These are phyloP conservation scores for Hyaena hyaena DNA, from an alignment of 2,113 vertebrate species.

Conservation along the genomic window DNA sequence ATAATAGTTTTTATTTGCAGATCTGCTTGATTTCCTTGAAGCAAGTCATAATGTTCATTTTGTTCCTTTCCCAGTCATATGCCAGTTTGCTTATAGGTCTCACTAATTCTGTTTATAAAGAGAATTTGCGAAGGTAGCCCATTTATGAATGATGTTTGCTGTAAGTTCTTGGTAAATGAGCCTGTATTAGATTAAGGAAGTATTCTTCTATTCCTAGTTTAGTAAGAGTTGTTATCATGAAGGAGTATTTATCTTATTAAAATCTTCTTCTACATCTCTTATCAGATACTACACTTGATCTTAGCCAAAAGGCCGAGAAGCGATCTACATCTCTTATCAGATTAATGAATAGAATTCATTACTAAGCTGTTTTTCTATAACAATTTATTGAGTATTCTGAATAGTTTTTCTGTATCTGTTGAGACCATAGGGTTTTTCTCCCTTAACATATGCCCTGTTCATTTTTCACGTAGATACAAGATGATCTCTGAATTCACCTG, in stretches of 20 bases:
- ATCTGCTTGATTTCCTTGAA: constrained; percentile 28
- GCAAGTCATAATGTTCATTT: neutral
- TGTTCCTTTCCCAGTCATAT: neutral
- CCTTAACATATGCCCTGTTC: neutral
- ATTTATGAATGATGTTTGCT: constrained; percentile 3
- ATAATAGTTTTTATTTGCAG: neutral
- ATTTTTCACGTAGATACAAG: constrained; percentile 91
- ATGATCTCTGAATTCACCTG: constrained; percentile 98
- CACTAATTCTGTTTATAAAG: neutral
- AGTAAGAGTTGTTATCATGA: constrained; percentile 5
- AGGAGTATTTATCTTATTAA: constrained; percentile 1
- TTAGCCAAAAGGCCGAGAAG: too few relatives aligned
- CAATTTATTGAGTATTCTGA: constrained; percentile 6
- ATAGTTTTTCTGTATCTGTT: neutral
- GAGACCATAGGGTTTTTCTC: neutral
- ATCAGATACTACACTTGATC: neutral
- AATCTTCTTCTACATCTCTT: neutral
- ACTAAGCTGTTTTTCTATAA: neutral
- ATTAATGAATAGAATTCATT: constrained; percentile 7
- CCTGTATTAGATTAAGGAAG: constrained; percentile 32
- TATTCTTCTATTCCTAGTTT: neutral
- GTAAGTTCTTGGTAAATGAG: neutral
- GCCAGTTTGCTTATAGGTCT: neutral
- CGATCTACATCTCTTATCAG: neutral
- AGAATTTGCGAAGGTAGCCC: neutral